A percentile compares a stretch with the other conserved stretches of the same genome.
Evolutionary conservation across 1,140 invertebrate genomes (phyloP).

Genomic region (Bombyx mandarina): DNA sequence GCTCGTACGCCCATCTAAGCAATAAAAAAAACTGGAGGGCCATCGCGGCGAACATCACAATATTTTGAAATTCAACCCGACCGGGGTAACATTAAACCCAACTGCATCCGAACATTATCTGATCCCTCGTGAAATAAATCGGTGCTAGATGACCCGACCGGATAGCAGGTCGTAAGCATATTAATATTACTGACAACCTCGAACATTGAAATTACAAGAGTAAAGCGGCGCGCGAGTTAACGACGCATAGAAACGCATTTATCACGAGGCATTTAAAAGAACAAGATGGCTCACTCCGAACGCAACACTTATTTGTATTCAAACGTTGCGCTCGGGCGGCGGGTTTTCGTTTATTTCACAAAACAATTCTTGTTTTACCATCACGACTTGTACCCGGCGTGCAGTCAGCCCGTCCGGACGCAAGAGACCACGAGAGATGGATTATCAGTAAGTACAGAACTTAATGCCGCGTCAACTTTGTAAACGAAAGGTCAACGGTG

Average conservation of each 20-base stretch:
- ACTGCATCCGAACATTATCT: constrained; percentile 23
- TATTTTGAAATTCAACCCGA: constrained; percentile 48
- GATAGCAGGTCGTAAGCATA: constrained; percentile 57
- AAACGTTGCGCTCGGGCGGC: constrained; percentile 20
- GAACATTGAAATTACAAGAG: constrained; percentile 52
- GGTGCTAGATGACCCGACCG: constrained; percentile 45
- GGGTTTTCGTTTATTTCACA: constrained; percentile 40
- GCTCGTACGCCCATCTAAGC: too few relatives aligned
- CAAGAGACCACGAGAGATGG: constrained; percentile 32
- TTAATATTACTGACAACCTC: constrained; percentile 63
- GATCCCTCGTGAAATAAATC: constrained; percentile 50
- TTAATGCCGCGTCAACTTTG: constrained; percentile 8
- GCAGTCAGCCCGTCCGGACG: constrained; percentile 38
- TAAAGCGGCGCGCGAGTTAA: constrained; percentile 49
- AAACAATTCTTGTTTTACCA: constrained; percentile 53
- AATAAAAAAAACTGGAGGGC: not conserved
- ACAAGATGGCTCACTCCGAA: constrained; percentile 56
- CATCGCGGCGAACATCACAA: constrained; percentile 34
- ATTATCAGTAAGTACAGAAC: constrained; percentile 25
- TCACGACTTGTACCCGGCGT: constrained; percentile 24
- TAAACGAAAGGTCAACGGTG: constrained; percentile 23
- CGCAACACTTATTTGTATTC: constrained; percentile 61
- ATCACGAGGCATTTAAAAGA: constrained; percentile 50
- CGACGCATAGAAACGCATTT: constrained; percentile 56
- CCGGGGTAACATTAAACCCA: not conserved